phyloP scores from a whole-genome alignment of 2,888 invertebrate species.

The Steinernema carpocapsae region DNA sequence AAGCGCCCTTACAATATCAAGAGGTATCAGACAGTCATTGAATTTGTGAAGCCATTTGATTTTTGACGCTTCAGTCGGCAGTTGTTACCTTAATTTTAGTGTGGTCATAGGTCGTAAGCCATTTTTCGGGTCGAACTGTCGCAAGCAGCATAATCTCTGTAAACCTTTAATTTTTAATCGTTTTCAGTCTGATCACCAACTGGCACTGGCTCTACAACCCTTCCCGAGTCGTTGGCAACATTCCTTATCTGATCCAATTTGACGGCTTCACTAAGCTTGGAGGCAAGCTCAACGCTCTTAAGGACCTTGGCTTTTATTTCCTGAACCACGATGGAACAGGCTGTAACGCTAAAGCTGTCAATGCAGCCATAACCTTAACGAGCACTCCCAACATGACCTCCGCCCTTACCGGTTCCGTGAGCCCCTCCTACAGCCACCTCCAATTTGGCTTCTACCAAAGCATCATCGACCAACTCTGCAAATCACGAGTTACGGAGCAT shows the following conservation, averaged over 20 bases:
- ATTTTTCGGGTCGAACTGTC: no score
- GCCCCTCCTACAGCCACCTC: conserved; percentile 54
- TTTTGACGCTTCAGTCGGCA: no score
- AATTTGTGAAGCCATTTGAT: no score
- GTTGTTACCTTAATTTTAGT: no score
- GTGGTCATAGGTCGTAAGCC: no score
- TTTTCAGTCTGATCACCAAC: conserved; percentile 60
- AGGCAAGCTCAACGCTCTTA: conserved; percentile 57
- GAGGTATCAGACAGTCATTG: no score
- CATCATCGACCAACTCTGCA: conserved; percentile 59
- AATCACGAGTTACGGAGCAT: conserved; percentile 47
- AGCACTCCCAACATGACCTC: conserved; percentile 1
- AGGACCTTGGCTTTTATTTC: conserved; percentile 63
- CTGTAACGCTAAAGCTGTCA: conserved; percentile 47
- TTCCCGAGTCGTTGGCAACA: conserved; percentile 35
- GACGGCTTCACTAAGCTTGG: conserved; percentile 65
- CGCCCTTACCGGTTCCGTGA: not conserved
- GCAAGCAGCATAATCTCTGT: no score
- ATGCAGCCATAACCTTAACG: not conserved
- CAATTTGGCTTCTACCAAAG: conserved; percentile 63
- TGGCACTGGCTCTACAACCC: conserved; percentile 64
- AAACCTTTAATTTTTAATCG: not conserved
- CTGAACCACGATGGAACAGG: conserved; percentile 45
- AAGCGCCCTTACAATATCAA: no score
- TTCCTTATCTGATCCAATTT: conserved; percentile 64